Evolutionary conservation across 2,888 invertebrate genomes (phyloP).

Genomic region (Caenorhabditis sp.): DNA sequence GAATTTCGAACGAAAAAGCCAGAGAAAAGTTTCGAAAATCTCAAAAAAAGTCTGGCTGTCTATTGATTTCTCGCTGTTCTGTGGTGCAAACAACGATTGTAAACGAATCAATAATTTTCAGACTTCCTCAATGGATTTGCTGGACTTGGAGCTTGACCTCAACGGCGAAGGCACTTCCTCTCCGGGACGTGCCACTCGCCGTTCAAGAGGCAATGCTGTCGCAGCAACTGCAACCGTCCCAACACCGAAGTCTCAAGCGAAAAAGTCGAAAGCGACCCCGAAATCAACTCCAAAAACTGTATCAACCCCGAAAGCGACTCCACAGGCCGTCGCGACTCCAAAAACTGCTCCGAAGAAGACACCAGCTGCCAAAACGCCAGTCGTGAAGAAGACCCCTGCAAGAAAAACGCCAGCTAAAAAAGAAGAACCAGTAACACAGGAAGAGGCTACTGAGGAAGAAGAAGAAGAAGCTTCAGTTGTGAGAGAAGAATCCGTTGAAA

Average conservation of each 20-base stretch:
- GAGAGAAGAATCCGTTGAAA: background rate
- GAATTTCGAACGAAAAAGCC: too few species aligned
- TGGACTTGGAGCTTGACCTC: conserved; percentile 53
- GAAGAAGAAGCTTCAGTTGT: background rate
- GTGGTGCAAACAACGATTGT: too few species aligned
- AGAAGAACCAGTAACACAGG: background rate
- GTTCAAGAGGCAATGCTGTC: conserved; percentile 22
- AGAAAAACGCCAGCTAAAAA: background rate
- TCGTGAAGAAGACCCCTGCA: background rate
- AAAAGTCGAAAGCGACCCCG: background rate
- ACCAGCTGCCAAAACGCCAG: background rate
- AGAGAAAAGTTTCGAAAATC: too few species aligned
- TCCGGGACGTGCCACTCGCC: conserved; percentile 16
- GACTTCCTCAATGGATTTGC: conserved; percentile 42
- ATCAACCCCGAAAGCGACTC: background rate
- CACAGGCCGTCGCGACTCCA: background rate
- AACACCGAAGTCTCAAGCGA: conserved; percentile 8
- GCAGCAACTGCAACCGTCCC: background rate
- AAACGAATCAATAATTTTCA: conserved; percentile 3
- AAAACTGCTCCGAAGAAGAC: background rate
- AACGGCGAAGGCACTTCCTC: conserved; percentile 15
- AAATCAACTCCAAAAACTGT: background rate
- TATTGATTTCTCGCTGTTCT: too few species aligned
- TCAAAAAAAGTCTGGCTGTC: too few species aligned
- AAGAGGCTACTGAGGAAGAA: background rate